Evolutionary conservation across 1,140 invertebrate species (phyloP), one percentile per base, ranked within the genome.

Genomic region (Drosophila eugracilis): DNA sequence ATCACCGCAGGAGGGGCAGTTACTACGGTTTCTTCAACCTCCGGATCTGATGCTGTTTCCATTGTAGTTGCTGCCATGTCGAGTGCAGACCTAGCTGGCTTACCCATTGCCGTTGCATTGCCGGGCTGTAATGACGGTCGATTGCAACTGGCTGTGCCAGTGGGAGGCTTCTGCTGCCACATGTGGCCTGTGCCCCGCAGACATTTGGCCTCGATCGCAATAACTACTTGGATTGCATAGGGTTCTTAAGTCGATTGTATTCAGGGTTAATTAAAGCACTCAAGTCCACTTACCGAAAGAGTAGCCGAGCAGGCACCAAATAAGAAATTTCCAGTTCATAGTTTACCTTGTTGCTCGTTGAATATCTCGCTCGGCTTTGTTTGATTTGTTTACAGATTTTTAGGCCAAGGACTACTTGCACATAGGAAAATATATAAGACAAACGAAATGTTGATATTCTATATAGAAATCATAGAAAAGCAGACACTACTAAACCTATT

Each of bases 151-250:
- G 15, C 42, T 22, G 30, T 34, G 30, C 34, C 15, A 2, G 53
- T 47, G 42, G 47, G 45, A 1, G 6, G 14, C 41, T 32, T 36
- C 26, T n/a, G 26, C 34, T 75, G 67, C 80, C 80, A 85, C 72
- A 80, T 77, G 67, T 76, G 62, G 62, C 14, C 76, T 15, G 52
- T 47, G n/a, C 42, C n/a, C 5, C 42, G 34, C 48, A 73, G 47
- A 36, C 69, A 73, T 2, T 15, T 60, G 15, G 55, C 69, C 14
- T 47, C 57, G 32, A 48, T 62, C 9, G 7, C 42, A 48, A 34
- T 10, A 26, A 39, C 17, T 63, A 3, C 6, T 17, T 6, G 7
- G 26, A 32, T 39, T 53, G 14, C 17, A 30, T 15, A n/a, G 4
- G 28, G 7, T 2, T 28, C n/a, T n/a, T 48, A 4, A 17, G 14